A percentile compares a stretch with the other conserved stretches of the same genome.
Conservation (phyloP, 1,140 invertebrate species). For the Drosophila ercepeae region DNA sequence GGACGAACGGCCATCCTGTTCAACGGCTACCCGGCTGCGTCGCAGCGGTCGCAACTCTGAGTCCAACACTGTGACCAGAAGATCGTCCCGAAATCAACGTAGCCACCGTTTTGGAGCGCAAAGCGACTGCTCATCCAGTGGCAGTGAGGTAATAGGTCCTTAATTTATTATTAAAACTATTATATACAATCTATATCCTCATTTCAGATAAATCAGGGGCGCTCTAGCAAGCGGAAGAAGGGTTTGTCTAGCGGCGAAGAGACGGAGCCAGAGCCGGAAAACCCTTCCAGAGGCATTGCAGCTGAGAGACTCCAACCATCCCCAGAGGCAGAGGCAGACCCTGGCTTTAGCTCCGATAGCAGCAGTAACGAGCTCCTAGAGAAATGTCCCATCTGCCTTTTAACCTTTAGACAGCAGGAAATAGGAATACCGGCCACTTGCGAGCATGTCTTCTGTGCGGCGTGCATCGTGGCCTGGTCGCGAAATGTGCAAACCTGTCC, state of each 20-base stretch:
- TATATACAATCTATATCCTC: not conserved
- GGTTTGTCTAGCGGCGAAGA: constrained; percentile 51
- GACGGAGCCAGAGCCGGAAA: not conserved
- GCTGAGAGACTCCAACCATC: not conserved
- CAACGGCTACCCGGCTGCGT: constrained; percentile 22
- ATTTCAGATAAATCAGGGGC: constrained; percentile 36
- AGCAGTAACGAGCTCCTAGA: constrained; percentile 89
- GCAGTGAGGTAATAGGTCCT: constrained; percentile 74
- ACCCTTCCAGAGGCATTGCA: not conserved
- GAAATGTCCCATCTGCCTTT: constrained; percentile 93
- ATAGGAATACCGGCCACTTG: constrained; percentile 93
- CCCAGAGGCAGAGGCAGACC: constrained; percentile 30
- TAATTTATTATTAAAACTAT: constrained; percentile 30
- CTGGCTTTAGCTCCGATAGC: constrained; percentile 86
- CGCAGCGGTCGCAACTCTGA: constrained; percentile 54
- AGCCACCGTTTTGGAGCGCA: constrained; percentile 72
- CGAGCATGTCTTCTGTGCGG: constrained; percentile 94
- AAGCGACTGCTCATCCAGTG: constrained; percentile 71
- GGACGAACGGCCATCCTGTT: constrained; percentile 38
- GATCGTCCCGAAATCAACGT: constrained; percentile 49
- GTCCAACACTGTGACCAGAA: constrained; percentile 49
- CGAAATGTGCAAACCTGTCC: constrained; percentile 98
- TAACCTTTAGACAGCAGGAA: constrained; percentile 89
- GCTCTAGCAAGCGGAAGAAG: constrained; percentile 32
- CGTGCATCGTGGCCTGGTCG: constrained; percentile 96